phyloP scores from a whole-genome alignment of 2,797 vertebrate species.

The Pempheris klunzingeri region DNA sequence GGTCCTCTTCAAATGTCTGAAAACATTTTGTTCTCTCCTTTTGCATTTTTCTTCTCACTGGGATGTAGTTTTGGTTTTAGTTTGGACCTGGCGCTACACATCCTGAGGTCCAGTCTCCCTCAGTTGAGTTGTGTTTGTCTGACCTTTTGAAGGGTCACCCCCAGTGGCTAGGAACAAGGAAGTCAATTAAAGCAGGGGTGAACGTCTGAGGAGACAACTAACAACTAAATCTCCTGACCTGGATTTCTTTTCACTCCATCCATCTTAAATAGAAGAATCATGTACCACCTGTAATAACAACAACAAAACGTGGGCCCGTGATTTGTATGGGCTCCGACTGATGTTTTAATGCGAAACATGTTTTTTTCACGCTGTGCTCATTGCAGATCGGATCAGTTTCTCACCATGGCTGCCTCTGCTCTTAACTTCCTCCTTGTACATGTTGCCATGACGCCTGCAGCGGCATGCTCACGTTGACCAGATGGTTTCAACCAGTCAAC shows the following conservation, averaged over 20 bases:
- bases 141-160: conserved; percentile 53
- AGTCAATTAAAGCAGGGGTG: conserved; percentile 47
- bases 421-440: conserved; percentile 65
- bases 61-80: conserved; percentile 57
- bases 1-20: conserved; percentile 61
- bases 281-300: conserved; percentile 53
- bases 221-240: background rate
- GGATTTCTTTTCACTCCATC: conserved; percentile 33
- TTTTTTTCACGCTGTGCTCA: conserved; percentile 63
- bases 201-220: background rate
- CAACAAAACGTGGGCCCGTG: conserved; percentile 31
- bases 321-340: conserved; percentile 53
- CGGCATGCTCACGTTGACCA: conserved; percentile 64
- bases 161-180: conserved; percentile 39
- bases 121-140: conserved; percentile 62
- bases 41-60: conserved; percentile 52
- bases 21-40: conserved; percentile 56
- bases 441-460: conserved; percentile 71
- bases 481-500: conserved; percentile 66
- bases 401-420: conserved; percentile 57
- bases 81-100: conserved; percentile 43
- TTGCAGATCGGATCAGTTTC: conserved; percentile 65
- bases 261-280: conserved; percentile 47
- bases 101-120: conserved; percentile 50
- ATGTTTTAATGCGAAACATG: conserved; percentile 62